Percentiles rank a stretch among this genome's conserved stretches.
phyloP scores from a whole-genome alignment of 2,888 invertebrate genomes.

The Imbricaverruca yamaguchii region DNA sequence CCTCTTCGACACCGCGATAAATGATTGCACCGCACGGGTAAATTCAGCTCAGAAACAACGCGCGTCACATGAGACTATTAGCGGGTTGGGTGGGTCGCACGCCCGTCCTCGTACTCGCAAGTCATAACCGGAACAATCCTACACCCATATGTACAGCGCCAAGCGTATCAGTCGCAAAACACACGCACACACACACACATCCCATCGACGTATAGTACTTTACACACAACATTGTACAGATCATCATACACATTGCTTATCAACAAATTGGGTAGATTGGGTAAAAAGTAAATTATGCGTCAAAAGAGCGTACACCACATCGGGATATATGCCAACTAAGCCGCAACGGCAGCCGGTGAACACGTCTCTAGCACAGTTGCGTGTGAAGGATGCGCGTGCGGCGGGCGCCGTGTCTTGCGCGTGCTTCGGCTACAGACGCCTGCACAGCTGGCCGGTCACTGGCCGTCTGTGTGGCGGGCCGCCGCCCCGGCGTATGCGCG shows the following conservation, averaged over 20 bases:
- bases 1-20: background rate
- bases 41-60: background rate
- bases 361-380: background rate
- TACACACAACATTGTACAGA: slow-evolving; percentile 6
- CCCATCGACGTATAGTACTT: background rate
- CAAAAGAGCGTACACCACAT: background rate
- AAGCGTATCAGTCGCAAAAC: background rate
- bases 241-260: background rate
- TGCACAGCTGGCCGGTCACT: background rate
- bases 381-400: background rate
- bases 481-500: background rate
- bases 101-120: background rate
- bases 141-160: background rate
- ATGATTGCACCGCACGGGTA: background rate
- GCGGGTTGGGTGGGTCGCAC: background rate
- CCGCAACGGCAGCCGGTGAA: background rate
- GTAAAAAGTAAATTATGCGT: background rate
- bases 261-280: background rate
- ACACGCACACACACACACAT: background rate
- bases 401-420: too few relatives aligned
- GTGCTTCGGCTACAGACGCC: background rate
- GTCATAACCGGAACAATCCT: background rate
- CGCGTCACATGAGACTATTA: background rate
- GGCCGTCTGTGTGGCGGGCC: background rate
- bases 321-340: background rate